Percentiles rank a stretch among this genome's conserved stretches.
phyloP scores from a whole-genome alignment of 2,113 vertebrate species.

The Tringa solitaria region DNA sequence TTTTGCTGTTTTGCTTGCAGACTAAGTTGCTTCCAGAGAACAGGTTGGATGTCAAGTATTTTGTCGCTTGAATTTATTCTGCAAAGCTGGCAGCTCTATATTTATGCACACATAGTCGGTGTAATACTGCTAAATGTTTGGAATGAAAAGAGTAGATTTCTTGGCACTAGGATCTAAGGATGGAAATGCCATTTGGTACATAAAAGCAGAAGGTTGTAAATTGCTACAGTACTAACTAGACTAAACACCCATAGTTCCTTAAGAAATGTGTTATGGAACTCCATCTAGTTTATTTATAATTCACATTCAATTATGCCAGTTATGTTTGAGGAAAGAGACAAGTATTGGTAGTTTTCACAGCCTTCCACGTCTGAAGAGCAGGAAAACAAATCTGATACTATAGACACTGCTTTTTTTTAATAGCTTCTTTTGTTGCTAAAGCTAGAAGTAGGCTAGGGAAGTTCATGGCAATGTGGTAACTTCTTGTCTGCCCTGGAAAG shows the following conservation, averaged over 20 bases:
- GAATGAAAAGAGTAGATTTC: not conserved
- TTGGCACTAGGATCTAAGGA: slow-evolving; percentile 18
- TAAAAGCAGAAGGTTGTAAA: slow-evolving; percentile 28
- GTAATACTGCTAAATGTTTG: not conserved
- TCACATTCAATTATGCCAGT: not conserved
- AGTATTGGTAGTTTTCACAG: not conserved
- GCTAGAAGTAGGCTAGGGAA: not conserved
- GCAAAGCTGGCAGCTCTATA: not conserved
- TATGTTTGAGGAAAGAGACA: slow-evolving; percentile 2
- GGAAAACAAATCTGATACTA: not conserved
- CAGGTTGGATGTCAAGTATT: not conserved
- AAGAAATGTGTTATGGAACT: not conserved
- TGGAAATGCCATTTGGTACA: not conserved
- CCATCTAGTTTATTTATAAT: not conserved
- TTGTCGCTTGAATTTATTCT: not conserved
- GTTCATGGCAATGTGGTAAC: not conserved
- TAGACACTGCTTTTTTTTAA: not conserved
- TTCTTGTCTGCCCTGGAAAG: not conserved
- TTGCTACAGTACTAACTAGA: not conserved
- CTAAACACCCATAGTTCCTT: not conserved
- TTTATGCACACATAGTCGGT: not conserved
- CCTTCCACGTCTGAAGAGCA: not conserved
- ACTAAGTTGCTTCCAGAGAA: not conserved
- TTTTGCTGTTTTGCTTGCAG: not conserved
- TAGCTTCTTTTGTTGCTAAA: not conserved